These are phyloP conservation scores for Aegypius monachus DNA, from an alignment of 2,113 vertebrate species.

Conservation along the genomic window DNA sequence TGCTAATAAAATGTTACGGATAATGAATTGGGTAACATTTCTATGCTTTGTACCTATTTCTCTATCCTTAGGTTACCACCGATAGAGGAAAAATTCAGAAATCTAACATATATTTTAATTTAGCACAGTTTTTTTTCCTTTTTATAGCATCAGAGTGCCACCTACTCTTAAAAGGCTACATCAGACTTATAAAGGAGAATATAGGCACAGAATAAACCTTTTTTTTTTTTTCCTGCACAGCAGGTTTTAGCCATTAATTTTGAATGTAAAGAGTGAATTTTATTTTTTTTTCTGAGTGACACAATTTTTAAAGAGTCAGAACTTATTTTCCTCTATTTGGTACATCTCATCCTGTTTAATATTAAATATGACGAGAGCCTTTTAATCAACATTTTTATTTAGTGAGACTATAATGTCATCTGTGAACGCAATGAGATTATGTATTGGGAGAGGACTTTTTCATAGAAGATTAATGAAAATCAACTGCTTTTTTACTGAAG, in stretches of 20 bases:
- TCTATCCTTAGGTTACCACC: neutral
- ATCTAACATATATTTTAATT: neutral
- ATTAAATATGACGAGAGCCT: neutral
- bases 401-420: neutral
- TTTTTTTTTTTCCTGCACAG: neutral
- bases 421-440: neutral
- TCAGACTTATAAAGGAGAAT: slow-evolving; percentile 12
- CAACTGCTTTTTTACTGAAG: neutral
- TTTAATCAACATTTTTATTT: neutral
- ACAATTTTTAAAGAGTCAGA: neutral
- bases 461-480: neutral
- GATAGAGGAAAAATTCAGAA: neutral
- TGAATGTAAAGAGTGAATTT: neutral
- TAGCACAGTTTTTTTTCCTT: neutral
- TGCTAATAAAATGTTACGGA: slow-evolving; percentile 15
- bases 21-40: neutral
- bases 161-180: neutral
- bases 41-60: neutral
- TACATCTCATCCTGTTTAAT: neutral
- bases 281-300: neutral
- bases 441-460: neutral
- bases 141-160: neutral
- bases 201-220: neutral
- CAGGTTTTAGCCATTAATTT: neutral
- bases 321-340: neutral